Evolutionary conservation across 37 sponge, comb jelly and placozoan genomes (phyloP).

Genomic region (Spongilla lacustris): DNA sequence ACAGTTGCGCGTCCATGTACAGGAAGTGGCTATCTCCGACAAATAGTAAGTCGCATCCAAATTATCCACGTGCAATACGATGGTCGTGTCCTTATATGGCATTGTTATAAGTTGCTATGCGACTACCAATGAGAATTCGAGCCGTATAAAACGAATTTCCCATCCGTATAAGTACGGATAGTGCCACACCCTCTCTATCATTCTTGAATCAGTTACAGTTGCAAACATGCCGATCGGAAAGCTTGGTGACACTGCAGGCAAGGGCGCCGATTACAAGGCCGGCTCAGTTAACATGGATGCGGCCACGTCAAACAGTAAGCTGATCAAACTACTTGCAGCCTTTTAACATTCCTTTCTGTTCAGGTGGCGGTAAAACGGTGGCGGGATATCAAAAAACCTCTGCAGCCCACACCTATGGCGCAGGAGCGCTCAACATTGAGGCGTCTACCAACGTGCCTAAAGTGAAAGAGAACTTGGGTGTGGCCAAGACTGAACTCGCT

Average conservation of each 20-base stretch:
- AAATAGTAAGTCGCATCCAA: not conserved
- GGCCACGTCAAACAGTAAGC: conserved; percentile 53
- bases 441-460: conserved; percentile 71
- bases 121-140: conserved; percentile 46
- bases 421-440: conserved; percentile 78
- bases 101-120: conserved; percentile 17
- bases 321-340: not conserved
- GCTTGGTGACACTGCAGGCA: conserved; percentile 61
- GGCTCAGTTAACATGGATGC: conserved; percentile 62
- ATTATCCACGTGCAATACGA: conserved; percentile 1
- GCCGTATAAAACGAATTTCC: conserved; percentile 4
- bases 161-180: not conserved
- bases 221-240: conserved; percentile 88
- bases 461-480: conserved; percentile 63
- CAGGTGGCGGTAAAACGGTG: conserved; percentile 52
- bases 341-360: not conserved
- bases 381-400: conserved; percentile 66
- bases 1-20: no score
- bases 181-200: not conserved
- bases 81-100: conserved; percentile 17
- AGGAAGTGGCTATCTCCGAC: not conserved
- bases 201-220: not conserved
- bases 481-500: conserved; percentile 60
- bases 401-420: conserved; percentile 74
- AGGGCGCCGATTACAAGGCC: conserved; percentile 87